Percentiles rank a stretch among this genome's conserved stretches.
phyloP scores from a whole-genome alignment of 1,140 invertebrate genomes.

The Latrodectus geometricus region DNA sequence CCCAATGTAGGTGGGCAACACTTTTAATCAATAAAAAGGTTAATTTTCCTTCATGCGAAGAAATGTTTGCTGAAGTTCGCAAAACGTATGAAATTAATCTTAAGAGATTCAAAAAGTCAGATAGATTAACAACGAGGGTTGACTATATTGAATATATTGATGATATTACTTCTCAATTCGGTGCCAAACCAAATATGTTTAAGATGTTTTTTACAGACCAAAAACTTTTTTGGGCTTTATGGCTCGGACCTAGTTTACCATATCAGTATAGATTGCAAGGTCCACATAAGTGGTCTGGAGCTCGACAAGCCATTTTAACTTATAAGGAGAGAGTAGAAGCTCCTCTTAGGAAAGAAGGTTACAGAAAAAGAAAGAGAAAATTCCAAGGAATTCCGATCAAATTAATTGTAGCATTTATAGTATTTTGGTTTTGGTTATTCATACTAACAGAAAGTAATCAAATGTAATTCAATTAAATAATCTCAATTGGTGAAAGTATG shows the following conservation, averaged over 20 bases:
- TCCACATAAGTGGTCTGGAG: constrained; percentile 68
- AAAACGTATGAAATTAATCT: constrained; percentile 64
- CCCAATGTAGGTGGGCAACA: constrained; percentile 65
- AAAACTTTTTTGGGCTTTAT: constrained; percentile 66
- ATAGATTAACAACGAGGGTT: constrained; percentile 70
- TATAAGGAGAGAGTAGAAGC: constrained; percentile 62
- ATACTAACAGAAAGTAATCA: constrained; percentile 4
- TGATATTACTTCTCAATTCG: constrained; percentile 67
- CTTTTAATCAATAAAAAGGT: constrained; percentile 63
- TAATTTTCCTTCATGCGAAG: constrained; percentile 63
- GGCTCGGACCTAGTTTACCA: constrained; percentile 68
- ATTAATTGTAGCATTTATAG: constrained; percentile 28
- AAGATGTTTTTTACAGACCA: constrained; percentile 67
- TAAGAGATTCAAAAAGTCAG: constrained; percentile 65
- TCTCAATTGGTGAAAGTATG: no score
- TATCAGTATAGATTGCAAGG: constrained; percentile 70
- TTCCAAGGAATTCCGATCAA: constrained; percentile 49
- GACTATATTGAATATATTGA: constrained; percentile 68
- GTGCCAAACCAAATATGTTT: constrained; percentile 67
- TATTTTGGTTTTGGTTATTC: constrained; percentile 55
- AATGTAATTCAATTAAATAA: no score
- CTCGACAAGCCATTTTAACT: constrained; percentile 67
- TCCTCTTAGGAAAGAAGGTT: constrained; percentile 41
- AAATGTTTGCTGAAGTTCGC: constrained; percentile 66
- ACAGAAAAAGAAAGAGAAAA: constrained; percentile 70